Evolutionary conservation across 2,797 vertebrate genomes (phyloP).

Genomic region (Mormyrus hasselquistii): DNA sequence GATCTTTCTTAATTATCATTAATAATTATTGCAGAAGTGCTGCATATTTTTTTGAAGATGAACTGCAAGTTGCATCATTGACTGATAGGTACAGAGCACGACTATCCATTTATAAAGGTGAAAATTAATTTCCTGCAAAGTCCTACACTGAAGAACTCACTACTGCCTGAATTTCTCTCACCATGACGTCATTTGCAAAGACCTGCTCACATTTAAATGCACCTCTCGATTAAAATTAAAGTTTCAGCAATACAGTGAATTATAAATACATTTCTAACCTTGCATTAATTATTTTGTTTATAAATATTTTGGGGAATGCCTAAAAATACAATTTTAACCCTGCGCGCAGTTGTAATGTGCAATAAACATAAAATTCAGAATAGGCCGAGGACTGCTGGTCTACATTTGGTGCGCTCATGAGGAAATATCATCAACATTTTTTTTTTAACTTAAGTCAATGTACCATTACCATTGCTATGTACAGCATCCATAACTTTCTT

Average conservation of each 20-base stretch:
- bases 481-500: neutral
- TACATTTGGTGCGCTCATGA: neutral
- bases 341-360: neutral
- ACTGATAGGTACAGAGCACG: neutral
- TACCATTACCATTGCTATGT: neutral
- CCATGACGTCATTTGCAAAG: neutral
- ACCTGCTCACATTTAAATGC: neutral
- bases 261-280: neutral
- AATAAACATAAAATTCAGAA: neutral
- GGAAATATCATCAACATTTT: neutral
- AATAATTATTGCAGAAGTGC: neutral
- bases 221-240: neutral
- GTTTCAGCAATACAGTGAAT: neutral
- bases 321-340: neutral
- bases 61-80: neutral
- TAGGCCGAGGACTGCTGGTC: neutral
- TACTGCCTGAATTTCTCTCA: neutral
- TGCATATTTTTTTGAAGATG: neutral
- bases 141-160: neutral
- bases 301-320: neutral
- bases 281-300: neutral
- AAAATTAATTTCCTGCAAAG: neutral
- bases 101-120: neutral
- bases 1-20: slow-evolving; percentile 6
- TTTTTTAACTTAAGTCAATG: neutral